phyloP scores from a whole-genome alignment of 2,113 vertebrate species.

The Mobula hypostoma region DNA sequence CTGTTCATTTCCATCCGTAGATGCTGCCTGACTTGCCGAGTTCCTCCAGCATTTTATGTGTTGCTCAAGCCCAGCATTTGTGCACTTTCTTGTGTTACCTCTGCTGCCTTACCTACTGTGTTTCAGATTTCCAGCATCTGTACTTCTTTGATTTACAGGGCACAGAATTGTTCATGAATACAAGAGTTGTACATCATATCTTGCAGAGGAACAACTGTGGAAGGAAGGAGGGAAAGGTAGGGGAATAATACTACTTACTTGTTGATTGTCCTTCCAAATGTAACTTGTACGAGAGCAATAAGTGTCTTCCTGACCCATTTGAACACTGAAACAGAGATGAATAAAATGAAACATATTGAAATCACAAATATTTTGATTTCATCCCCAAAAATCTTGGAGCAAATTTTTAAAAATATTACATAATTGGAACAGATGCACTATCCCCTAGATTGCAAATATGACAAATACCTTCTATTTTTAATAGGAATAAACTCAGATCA shows the following conservation, averaged over 20 bases:
- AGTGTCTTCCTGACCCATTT: conserved; percentile 98
- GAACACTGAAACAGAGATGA: conserved; percentile 72
- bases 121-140: no score
- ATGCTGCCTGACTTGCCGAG: no score
- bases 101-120: no score
- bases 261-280: conserved; percentile 98
- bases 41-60: no score
- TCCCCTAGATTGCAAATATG: no score
- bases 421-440: neutral
- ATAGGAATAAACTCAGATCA: neutral
- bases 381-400: neutral
- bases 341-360: conserved; percentile 42
- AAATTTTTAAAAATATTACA: neutral
- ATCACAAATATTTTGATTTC: neutral
- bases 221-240: no score
- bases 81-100: no score
- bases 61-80: no score
- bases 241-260: conserved; percentile 72
- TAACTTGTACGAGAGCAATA: conserved; percentile 97
- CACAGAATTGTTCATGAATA: neutral
- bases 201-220: neutral
- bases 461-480: neutral
- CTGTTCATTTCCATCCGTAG: no score
- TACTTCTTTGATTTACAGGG: no score
- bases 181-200: neutral